Conservation (phyloP, 2,113 vertebrate genomes). For the Larimichthys crocea region DNA sequence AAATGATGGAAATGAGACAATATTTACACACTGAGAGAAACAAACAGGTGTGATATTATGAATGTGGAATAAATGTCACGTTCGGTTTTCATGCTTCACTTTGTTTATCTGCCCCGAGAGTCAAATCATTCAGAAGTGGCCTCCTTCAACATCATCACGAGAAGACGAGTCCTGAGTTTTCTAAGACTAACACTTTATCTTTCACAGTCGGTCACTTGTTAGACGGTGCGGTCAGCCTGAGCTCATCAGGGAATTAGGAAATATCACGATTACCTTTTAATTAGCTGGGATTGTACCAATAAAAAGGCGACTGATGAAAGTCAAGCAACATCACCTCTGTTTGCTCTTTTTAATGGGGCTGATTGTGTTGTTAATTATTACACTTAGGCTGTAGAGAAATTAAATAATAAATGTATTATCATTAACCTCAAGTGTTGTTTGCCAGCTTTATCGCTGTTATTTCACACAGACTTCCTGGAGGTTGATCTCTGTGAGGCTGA, state of each 20-base stretch:
- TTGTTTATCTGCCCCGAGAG: background rate
- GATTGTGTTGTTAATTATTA: conserved; percentile 40
- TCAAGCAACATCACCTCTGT: background rate
- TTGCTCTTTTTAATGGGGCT: conserved; percentile 39
- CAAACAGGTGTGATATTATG: background rate
- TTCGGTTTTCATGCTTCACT: background rate
- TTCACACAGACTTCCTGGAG: background rate
- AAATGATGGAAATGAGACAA: background rate
- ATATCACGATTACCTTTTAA: background rate
- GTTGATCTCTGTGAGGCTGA: background rate
- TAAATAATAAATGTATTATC: background rate
- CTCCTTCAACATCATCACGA: background rate
- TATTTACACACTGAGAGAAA: background rate
- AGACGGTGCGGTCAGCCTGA: background rate
- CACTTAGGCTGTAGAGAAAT: background rate
- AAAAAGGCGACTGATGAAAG: background rate
- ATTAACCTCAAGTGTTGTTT: background rate
- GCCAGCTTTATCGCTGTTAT: background rate
- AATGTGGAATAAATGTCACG: background rate
- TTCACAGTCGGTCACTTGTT: too few species aligned
- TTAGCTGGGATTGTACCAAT: background rate
- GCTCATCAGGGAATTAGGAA: background rate
- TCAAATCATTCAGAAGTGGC: background rate
- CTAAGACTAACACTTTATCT: too few species aligned
- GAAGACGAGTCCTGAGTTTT: background rate